Base-by-base conservation (phyloP, 2,113 vertebrate species). In the Donacobius atricapilla region DNA sequence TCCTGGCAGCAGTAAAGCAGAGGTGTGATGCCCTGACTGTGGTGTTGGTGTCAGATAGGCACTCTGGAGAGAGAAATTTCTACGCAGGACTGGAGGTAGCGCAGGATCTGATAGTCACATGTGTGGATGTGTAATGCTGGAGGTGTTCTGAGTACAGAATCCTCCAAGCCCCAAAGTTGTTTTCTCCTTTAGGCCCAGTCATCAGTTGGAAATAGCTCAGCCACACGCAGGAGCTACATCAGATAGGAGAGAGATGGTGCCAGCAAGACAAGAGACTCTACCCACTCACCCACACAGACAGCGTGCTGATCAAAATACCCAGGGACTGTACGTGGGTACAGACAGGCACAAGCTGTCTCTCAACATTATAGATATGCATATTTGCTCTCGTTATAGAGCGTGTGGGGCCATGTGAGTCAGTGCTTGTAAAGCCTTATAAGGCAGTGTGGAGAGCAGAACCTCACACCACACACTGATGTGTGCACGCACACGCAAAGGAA, bases 321-420 rank as follows among this genome's bases (percentile, higher is more conserved):
- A 11, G 83, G 47, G 71, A 42, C 63, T 28, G 58, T 51, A 63
- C 10, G 28, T 84, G 91, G 94, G 83, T 81, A 56, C 72, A 87
- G 91, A 70, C 76, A 86, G 91, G 93, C 93, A 84, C 93, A 92
- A 89, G 91, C 88, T 92, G 80, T 95, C 89, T 94, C 85, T 90
- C 76, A 73, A 0, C 70, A 45, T 54, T 54, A 61, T 30, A 80
- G 94, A 90, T 45, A 57, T 44, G 63, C 63, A 48, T 40, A 76
- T 90, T 94, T 80, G 76, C 83, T 95, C 88, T 78, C 5, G 0
- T 73, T 86, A 63, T 17, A 78, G 58, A 73, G 77, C 6, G 44
- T 68, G 94, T 90, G 70, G 83, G 27, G 64, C 68, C 53, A 6
- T 60, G 22, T 90, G 89, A 96, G 91, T 93, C 89, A 94, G 20